phyloP scores from a whole-genome alignment of 2,113 vertebrate genomes.

The Gopherus evgoodei region DNA sequence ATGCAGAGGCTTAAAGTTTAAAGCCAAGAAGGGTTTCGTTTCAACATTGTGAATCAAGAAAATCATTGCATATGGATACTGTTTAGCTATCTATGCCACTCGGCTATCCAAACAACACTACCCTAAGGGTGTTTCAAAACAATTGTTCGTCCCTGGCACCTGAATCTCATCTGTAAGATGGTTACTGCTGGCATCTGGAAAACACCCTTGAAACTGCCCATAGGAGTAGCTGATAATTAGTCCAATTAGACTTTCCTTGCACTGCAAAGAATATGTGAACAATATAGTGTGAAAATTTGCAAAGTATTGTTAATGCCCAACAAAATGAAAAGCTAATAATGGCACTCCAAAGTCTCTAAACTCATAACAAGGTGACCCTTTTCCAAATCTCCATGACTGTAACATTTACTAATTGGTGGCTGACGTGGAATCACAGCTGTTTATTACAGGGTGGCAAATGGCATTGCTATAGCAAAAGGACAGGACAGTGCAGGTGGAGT shows the following conservation, averaged over 20 bases:
- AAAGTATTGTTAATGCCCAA: background rate
- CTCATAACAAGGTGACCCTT: background rate
- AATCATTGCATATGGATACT: constrained; percentile 70
- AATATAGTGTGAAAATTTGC: background rate
- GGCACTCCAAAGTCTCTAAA: fast-evolving
- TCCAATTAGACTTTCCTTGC: background rate
- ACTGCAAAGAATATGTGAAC: background rate
- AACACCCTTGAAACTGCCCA: background rate
- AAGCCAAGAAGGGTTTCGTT: constrained; percentile 79
- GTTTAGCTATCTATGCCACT: constrained; percentile 41
- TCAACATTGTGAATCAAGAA: constrained; percentile 74
- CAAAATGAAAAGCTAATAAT: background rate
- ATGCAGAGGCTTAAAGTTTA: constrained; percentile 77
- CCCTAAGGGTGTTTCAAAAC: constrained; percentile 40
- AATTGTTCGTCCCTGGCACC: constrained; percentile 26
- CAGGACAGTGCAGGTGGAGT: fast-evolving
- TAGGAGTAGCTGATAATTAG: background rate
- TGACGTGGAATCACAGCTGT: background rate
- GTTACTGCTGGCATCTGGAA: background rate
- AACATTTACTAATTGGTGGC: background rate
- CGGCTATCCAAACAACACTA: constrained; percentile 41
- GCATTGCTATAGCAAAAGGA: fast-evolving
- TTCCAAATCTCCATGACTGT: background rate
- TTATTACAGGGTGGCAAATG: background rate
- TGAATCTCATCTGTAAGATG: background rate